Evolutionary conservation across 2,113 vertebrate genomes (phyloP).

Genomic region (Rhinoderma darwinii): DNA sequence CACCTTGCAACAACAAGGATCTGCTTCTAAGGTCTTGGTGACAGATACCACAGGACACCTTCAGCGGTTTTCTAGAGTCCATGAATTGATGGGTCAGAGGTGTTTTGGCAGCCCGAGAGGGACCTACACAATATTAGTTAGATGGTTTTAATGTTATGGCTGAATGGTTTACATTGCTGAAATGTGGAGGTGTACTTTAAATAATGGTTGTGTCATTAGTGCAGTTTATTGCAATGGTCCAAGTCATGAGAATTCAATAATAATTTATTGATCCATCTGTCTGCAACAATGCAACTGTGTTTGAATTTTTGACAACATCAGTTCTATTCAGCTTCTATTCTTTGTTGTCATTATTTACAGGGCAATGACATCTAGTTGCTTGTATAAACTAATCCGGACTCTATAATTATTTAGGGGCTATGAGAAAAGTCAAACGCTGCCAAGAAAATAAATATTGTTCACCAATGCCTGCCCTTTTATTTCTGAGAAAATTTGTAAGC

Average conservation of each 20-base stretch:
- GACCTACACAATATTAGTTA: too few species aligned
- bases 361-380: neutral
- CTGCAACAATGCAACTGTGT: neutral
- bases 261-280: neutral
- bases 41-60: too few species aligned
- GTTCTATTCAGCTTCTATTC: neutral
- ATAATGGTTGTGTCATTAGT: neutral
- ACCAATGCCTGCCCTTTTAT: neutral
- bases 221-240: neutral
- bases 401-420: neutral
- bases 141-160: too few species aligned
- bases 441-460: constrained; percentile 15
- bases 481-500: neutral
- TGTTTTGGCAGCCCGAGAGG: too few species aligned
- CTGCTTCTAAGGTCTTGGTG: too few species aligned
- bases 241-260: neutral
- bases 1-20: too few species aligned
- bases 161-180: too few species aligned
- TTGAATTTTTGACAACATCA: neutral
- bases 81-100: too few species aligned
- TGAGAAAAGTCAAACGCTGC: neutral
- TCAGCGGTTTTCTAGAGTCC: too few species aligned
- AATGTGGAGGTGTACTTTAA: too few species aligned
- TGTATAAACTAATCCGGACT: neutral
- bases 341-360: constrained; percentile 8